Percentiles rank a stretch among this genome's conserved stretches.
phyloP scores from a whole-genome alignment of 92 coral and sea anemone species.

The Meandrina meandrites region DNA sequence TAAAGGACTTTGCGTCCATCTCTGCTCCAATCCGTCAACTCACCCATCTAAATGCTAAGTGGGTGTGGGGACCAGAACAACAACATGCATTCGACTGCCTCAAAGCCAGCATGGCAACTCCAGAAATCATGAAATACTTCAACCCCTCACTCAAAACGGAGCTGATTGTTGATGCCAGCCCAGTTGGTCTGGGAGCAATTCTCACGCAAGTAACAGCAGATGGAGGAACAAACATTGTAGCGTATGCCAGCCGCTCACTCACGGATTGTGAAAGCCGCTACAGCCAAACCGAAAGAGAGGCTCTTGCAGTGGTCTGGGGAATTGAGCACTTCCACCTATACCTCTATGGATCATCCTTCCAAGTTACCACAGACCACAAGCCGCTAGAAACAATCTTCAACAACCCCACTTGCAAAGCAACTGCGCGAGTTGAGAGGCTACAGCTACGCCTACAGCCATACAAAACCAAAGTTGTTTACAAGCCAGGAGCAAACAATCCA shows the following conservation, averaged over 20 bases:
- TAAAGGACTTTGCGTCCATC: conserved; percentile 59
- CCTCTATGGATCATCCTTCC: conserved; percentile 35
- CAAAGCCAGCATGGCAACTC: conserved; percentile 37
- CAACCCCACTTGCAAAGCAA: conserved; percentile 27
- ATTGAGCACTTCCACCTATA: conserved; percentile 45
- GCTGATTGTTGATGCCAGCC: conserved; percentile 39
- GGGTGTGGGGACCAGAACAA: conserved; percentile 48
- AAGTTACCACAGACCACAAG: conserved; percentile 41
- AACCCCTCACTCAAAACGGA: conserved; percentile 44
- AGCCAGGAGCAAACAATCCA: conserved; percentile 60
- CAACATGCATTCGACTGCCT: conserved; percentile 53
- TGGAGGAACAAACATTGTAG: conserved; percentile 23
- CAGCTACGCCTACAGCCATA: conserved; percentile 37
- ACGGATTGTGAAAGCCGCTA: conserved; percentile 29
- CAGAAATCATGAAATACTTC: conserved; percentile 56
- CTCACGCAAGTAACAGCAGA: conserved; percentile 12
- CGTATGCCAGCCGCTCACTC: conserved; percentile 40
- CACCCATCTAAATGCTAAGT: conserved; percentile 31
- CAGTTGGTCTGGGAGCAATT: conserved; percentile 33
- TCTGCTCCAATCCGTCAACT: conserved; percentile 66
- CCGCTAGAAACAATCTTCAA: conserved; percentile 35
- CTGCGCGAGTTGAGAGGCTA: conserved; percentile 37
- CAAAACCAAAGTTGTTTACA: conserved; percentile 16
- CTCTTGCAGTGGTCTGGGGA: conserved; percentile 48
- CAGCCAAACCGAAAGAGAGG: conserved; percentile 40